Evolutionary conservation across 2,113 vertebrate genomes (phyloP), one percentile per base, ranked within the genome.

Genomic region (Microtus pennsylvanicus): DNA sequence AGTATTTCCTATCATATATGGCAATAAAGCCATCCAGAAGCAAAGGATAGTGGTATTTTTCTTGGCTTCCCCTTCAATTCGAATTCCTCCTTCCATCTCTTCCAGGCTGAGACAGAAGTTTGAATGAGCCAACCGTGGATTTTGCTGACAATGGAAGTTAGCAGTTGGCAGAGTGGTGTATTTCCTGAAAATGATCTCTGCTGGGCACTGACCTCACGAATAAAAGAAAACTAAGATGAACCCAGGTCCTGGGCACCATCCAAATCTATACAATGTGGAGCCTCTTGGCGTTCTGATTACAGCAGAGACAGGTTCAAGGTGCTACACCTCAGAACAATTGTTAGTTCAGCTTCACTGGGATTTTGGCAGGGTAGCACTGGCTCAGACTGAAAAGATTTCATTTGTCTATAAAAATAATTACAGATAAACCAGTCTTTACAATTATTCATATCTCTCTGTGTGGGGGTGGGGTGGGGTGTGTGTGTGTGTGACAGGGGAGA

Each of bases 141-240:
- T 91, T 82, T 94, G 81, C 87, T 82, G 87, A 93, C 95, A 77
- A 89, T 87, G 76, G 94, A 96, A 96, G 92, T 77, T 72, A 74
- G 67, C 77, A 92, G 42, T 67, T 93, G 94, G 87, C n/a, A 89
- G 24, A 22, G 86, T 0, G 30, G n/a, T 22, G 0, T 81, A 38
- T 87, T 89, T 91, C 86, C 61, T 89, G 52, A 91, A 78, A 91
- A 85, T 91, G 91, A 33, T 10, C 0, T 61, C 93, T 72, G 33
- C 58, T 82, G 69, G 87, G 69, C 35, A 9, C 35, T 76, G 58
- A n/a, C 42, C 94, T 95, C 70, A n/a, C 67, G 63, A 69, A 28
- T 28, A 52, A 80, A 89, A 93, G 33, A 93, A 87, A 92, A 85
- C 8, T 87, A 42, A 81, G 30, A 76, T 77, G 80, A 96, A 55